These are phyloP conservation scores for Bombus cullumanus DNA, from an alignment of 1,140 invertebrate species.

Conservation along the genomic window DNA sequence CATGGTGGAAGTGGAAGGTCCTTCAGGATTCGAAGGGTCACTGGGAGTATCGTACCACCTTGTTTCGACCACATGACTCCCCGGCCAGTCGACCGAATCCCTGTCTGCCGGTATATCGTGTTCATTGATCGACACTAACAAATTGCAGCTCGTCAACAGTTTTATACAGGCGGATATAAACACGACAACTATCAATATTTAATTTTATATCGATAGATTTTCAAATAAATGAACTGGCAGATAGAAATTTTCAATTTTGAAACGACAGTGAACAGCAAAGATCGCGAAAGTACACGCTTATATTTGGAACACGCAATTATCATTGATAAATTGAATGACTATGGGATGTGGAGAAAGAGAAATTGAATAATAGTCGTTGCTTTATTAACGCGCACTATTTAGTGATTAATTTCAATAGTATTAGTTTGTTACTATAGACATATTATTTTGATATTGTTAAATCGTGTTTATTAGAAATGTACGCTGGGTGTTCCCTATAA, in stretches of 20 bases:
- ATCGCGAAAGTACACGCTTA: not conserved
- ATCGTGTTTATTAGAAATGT: too few relatives aligned
- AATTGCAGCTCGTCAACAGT: not conserved
- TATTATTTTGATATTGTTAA: too few relatives aligned
- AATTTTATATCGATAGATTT: not conserved
- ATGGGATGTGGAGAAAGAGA: too few relatives aligned
- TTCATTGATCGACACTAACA: conserved; percentile 37
- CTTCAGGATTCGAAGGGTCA: conserved; percentile 46
- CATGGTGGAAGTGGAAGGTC: conserved; percentile 52
- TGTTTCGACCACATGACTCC: conserved; percentile 22
- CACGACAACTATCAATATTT: not conserved
- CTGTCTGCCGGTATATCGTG: conserved; percentile 18
- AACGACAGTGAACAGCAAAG: not conserved
- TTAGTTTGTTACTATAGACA: too few relatives aligned
- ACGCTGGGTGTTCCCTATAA: too few relatives aligned
- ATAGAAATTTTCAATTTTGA: not conserved
- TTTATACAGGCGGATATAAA: not conserved
- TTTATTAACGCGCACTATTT: too few relatives aligned
- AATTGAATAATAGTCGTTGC: too few relatives aligned
- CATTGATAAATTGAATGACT: too few relatives aligned
- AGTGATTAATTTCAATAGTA: too few relatives aligned
- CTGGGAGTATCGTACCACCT: conserved; percentile 29
- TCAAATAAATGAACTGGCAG: not conserved
- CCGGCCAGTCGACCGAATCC: conserved; percentile 34
- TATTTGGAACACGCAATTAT: not conserved